Percentiles rank a stretch among this genome's conserved stretches.
These are phyloP conservation scores for Antedon bifida DNA, from an alignment of 35 echinoderm and acorn worm species.

Conservation along the genomic window DNA sequence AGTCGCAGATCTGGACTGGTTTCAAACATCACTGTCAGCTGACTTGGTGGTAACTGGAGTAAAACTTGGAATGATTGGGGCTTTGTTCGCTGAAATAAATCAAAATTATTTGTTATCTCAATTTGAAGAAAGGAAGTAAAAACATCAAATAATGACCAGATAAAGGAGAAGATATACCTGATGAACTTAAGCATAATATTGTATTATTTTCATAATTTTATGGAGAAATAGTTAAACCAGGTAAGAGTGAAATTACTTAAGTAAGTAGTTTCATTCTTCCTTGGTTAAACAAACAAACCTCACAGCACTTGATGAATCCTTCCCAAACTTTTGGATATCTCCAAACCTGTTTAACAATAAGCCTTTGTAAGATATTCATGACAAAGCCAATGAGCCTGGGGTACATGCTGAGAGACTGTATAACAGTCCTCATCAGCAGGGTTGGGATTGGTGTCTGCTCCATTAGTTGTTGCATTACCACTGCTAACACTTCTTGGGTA, in stretches of 20 bases:
- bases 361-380: slow-evolving; percentile 85
- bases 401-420: slow-evolving; percentile 96
- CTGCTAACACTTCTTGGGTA: slow-evolving; percentile 77
- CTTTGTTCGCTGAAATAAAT: slow-evolving; percentile 52
- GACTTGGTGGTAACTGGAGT: slow-evolving; percentile 53
- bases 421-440: slow-evolving; percentile 72
- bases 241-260: too few species aligned
- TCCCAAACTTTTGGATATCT: slow-evolving; percentile 86
- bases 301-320: slow-evolving; percentile 95
- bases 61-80: slow-evolving; percentile 91
- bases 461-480: slow-evolving; percentile 97
- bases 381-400: slow-evolving; percentile 81
- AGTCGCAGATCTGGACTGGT: slow-evolving; percentile 60
- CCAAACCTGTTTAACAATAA: slow-evolving; percentile 91
- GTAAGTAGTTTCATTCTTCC: too few species aligned
- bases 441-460: slow-evolving; percentile 75
- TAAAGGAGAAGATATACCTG: too few species aligned
- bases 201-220: too few species aligned
- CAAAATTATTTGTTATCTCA: too few species aligned
- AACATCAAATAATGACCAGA: too few species aligned
- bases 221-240: too few species aligned
- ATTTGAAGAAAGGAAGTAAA: too few species aligned
- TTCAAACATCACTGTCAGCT: slow-evolving; percentile 63
- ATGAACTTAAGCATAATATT: too few species aligned
- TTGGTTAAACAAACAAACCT: too few species aligned